These are phyloP conservation scores for Morus bassanus DNA, from an alignment of 2,797 vertebrate species.

Conservation along the genomic window DNA sequence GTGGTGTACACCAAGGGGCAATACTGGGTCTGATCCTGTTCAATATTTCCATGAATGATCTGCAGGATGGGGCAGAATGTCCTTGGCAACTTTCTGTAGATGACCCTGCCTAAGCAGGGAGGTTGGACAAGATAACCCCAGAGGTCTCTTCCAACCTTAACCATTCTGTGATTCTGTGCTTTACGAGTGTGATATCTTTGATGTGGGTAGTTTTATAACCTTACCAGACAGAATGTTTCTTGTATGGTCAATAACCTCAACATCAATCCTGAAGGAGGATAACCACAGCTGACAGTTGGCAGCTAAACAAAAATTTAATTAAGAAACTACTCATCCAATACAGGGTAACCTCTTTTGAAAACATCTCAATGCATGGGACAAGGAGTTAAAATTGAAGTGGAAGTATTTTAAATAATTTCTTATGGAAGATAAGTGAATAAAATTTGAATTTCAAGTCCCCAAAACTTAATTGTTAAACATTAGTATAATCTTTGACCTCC, in stretches of 20 bases:
- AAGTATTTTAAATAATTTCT: background rate
- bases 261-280: background rate
- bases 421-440: background rate
- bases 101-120: background rate
- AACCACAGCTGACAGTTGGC: background rate
- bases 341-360: background rate
- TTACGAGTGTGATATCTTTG: background rate
- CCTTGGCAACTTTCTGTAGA: background rate
- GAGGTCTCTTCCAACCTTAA: background rate
- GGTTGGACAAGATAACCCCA: background rate
- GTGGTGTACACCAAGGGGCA: background rate
- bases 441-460: background rate
- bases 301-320: background rate
- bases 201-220: background rate
- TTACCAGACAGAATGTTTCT: background rate
- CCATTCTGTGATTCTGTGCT: background rate
- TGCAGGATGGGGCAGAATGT: background rate
- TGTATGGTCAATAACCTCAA: background rate
- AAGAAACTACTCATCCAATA: background rate
- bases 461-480: background rate
- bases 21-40: background rate
- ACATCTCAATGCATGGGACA: background rate
- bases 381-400: background rate
- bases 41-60: background rate
- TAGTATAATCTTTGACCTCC: background rate